Conservation (phyloP, 2,888 invertebrate species). For the Drosophila borborema region DNA sequence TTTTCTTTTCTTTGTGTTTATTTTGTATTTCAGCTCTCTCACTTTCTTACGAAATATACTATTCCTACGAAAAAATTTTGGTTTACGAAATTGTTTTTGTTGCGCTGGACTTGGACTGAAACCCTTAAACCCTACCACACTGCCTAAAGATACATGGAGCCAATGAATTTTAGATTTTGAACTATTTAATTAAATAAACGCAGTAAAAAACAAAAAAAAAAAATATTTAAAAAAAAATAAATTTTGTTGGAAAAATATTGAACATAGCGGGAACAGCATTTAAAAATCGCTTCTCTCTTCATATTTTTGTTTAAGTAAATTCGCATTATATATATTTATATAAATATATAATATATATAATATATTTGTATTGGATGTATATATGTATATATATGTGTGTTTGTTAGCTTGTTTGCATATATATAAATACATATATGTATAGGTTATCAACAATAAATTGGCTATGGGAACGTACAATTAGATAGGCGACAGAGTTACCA, state of each 20-base stretch:
- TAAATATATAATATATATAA: conserved; percentile 18
- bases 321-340: conserved; percentile 25
- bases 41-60: conserved; percentile 54
- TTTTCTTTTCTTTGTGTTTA: background rate
- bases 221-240: background rate
- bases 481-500: conserved; percentile 51
- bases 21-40: conserved; percentile 59
- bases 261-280: conserved; percentile 38
- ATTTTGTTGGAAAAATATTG: conserved; percentile 4
- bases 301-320: conserved; percentile 41
- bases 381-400: conserved; percentile 3
- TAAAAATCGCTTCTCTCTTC: conserved; percentile 26
- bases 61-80: conserved; percentile 71
- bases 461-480: conserved; percentile 72
- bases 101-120: conserved; percentile 47
- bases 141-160: conserved; percentile 51
- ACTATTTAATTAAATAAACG: conserved; percentile 33
- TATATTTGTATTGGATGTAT: conserved; percentile 11
- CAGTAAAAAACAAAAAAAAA: conserved; percentile 7
- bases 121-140: conserved; percentile 63
- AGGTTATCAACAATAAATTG: conserved; percentile 72
- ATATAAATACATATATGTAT: conserved; percentile 26
- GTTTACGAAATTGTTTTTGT: conserved; percentile 64
- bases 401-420: background rate
- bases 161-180: conserved; percentile 38